phyloP scores from a whole-genome alignment of 2,797 vertebrate genomes.

The Fratercula arctica region DNA sequence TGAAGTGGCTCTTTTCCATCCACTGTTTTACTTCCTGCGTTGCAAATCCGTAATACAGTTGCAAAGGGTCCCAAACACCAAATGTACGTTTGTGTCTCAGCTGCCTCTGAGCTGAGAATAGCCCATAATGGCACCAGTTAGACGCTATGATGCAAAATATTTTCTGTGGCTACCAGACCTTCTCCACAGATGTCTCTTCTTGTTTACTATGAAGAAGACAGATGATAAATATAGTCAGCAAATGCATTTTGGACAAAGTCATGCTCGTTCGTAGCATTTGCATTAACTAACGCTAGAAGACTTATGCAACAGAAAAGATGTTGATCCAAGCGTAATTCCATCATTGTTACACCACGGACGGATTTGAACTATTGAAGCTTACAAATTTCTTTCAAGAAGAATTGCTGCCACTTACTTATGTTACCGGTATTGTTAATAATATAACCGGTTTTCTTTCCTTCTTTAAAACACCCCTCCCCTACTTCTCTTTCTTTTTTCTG shows the following conservation, averaged over 20 bases:
- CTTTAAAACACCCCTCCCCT: not conserved
- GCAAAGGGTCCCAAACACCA: not conserved
- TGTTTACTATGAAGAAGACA: not conserved
- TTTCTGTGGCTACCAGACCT: conserved; percentile 26
- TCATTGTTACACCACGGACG: not conserved
- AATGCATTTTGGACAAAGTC: conserved; percentile 14
- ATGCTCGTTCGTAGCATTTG: not conserved
- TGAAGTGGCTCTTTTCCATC: not conserved
- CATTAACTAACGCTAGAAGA: not conserved
- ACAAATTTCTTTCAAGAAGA: not conserved
- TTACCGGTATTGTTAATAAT: not conserved
- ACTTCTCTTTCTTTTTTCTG: not conserved
- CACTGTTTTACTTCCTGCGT: not conserved
- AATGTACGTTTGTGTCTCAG: not conserved
- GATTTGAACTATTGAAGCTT: not conserved
- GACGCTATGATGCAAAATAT: not conserved
- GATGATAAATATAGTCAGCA: conserved; percentile 13
- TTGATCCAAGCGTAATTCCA: not conserved
- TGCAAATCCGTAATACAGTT: not conserved
- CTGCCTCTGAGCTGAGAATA: not conserved
- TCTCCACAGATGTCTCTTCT: conserved; percentile 8
- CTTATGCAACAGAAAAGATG: not conserved
- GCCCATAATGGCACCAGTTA: not conserved
- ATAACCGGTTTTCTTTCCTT: not conserved
- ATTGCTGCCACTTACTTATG: not conserved